Evolutionary conservation across 2,797 vertebrate genomes (phyloP).

Genomic region (Anisognathus igniventris): DNA sequence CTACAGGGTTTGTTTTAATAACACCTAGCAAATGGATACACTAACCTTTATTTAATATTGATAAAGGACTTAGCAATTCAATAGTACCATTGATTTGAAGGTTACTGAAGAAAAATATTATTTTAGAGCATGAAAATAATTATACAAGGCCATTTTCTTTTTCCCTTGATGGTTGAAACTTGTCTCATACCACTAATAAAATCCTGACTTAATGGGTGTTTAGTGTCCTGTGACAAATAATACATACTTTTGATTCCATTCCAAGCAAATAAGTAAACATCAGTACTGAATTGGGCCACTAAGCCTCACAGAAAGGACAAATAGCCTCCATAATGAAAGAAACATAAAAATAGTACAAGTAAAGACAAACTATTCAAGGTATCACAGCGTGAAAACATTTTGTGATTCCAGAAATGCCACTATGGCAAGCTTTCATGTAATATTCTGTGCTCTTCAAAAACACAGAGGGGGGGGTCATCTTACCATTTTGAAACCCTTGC

Average conservation of each 20-base stretch:
- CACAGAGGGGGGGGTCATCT: neutral
- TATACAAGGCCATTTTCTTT: neutral
- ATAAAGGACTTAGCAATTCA: neutral
- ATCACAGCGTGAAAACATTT: neutral
- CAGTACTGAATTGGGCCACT: neutral
- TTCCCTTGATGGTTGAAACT: neutral
- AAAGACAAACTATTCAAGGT: neutral
- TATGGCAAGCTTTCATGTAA: neutral
- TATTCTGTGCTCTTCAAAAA: neutral
- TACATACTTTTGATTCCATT: neutral
- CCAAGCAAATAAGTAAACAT: neutral
- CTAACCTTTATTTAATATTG: neutral
- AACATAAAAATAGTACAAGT: neutral
- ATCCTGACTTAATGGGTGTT: neutral
- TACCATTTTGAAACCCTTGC: neutral
- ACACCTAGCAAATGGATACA: neutral
- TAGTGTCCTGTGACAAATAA: neutral
- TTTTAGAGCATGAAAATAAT: neutral
- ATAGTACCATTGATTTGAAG: neutral
- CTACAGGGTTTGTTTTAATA: neutral
- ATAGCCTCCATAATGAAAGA: neutral
- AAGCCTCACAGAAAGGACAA: neutral
- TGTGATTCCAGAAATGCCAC: neutral
- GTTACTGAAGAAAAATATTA: neutral
- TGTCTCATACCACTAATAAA: neutral